These are phyloP conservation scores for Todiramphus saurophagus DNA, from an alignment of 2,113 vertebrate genomes.

Conservation along the genomic window DNA sequence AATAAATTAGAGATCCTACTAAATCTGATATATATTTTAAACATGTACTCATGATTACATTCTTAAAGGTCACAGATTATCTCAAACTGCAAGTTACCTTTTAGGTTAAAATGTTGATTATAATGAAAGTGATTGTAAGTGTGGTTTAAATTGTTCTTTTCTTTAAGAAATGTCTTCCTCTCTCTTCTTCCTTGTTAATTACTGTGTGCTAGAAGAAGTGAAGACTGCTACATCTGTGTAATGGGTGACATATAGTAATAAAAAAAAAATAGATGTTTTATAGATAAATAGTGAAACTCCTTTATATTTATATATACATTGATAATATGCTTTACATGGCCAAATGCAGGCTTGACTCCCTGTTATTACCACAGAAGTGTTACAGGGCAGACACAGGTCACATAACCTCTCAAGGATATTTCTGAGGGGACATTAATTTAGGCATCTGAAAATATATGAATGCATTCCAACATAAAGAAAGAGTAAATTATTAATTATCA, in stretches of 20 bases:
- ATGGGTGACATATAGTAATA: not conserved
- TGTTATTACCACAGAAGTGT: not conserved
- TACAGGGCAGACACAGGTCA: not conserved
- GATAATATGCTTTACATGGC: not conserved
- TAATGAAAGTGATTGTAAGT: not conserved
- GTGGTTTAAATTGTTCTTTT: not conserved
- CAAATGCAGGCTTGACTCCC: not conserved
- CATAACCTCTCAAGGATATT: not conserved
- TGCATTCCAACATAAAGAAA: not conserved
- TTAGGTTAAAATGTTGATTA: not conserved
- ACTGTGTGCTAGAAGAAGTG: not conserved
- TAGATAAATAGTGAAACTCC: not conserved
- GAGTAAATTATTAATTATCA: not conserved
- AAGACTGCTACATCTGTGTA: not conserved
- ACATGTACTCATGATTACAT: not conserved
- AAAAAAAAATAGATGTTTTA: too few species aligned
- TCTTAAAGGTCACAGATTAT: conserved; percentile 12
- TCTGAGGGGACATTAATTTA: not conserved
- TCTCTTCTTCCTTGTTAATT: not conserved
- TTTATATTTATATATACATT: not conserved
- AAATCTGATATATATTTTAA: not conserved
- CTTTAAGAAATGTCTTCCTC: not conserved
- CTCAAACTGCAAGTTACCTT: not conserved
- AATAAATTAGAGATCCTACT: not conserved
- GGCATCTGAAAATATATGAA: not conserved